phyloP scores from a whole-genome alignment of 2,888 invertebrate genomes.

The Dryobotodes eremita region DNA sequence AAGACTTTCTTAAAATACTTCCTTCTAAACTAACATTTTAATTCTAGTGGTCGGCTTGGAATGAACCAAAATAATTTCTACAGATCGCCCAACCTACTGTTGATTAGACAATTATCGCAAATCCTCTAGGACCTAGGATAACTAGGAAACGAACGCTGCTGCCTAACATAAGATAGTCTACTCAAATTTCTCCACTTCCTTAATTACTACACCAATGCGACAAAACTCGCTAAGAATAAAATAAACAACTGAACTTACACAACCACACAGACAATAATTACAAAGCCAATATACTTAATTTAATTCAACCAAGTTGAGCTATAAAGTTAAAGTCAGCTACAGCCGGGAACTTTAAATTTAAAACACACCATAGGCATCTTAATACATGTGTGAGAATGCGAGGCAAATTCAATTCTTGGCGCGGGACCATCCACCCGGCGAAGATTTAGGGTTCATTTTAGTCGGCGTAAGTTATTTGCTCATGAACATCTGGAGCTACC shows the following conservation, averaged over 20 bases:
- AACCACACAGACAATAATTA: constrained; percentile 42
- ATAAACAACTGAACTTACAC: constrained; percentile 30
- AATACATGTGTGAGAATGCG: constrained; percentile 73
- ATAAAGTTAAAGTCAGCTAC: constrained; percentile 58
- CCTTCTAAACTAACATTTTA: too few species aligned
- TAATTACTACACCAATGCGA: background rate
- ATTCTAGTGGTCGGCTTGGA: too few species aligned
- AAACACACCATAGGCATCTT: constrained; percentile 68
- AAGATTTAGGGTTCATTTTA: constrained; percentile 89
- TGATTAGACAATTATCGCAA: background rate
- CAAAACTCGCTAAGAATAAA: constrained; percentile 20
- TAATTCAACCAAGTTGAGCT: constrained; percentile 55
- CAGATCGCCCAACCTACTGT: background rate
- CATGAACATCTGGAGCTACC: constrained; percentile 87
- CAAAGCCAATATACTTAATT: constrained; percentile 59
- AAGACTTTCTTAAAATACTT: too few species aligned
- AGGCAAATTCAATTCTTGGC: constrained; percentile 88
- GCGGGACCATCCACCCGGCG: constrained; percentile 80
- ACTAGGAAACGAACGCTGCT: background rate
- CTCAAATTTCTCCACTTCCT: background rate
- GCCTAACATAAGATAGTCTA: background rate
- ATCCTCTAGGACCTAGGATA: background rate
- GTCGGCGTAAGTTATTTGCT: constrained; percentile 86
- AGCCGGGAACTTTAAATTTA: constrained; percentile 62
- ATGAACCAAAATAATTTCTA: background rate